phyloP scores from a whole-genome alignment of 2,113 vertebrate species.

The Hemibagrus wyckioides region DNA sequence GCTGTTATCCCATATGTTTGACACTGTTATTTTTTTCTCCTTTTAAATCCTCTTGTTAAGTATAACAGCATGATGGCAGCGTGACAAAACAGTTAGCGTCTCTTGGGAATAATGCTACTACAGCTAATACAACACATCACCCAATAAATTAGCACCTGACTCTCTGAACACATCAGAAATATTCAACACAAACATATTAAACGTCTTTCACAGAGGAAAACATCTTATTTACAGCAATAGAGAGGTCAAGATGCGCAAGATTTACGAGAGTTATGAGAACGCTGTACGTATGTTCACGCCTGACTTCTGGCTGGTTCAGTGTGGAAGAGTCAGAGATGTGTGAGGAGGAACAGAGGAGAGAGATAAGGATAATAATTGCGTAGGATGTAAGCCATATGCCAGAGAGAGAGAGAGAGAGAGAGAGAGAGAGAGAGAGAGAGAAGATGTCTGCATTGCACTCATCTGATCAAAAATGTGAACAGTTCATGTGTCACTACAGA shows the following conservation, averaged over 20 bases:
- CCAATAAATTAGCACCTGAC: neutral
- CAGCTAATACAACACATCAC: neutral
- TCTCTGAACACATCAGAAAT: neutral
- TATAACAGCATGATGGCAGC: neutral
- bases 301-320: neutral
- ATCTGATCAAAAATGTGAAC: neutral
- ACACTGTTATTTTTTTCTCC: neutral
- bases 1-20: neutral
- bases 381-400: slow-evolving; percentile 28
- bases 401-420: neutral
- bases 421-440: neutral
- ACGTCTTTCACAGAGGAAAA: neutral
- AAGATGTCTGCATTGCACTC: neutral
- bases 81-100: neutral
- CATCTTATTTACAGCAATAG: neutral
- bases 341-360: slow-evolving; percentile 13
- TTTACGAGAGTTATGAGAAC: neutral
- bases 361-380: neutral
- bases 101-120: neutral
- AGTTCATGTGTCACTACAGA: neutral
- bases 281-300: neutral
- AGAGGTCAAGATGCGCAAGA: neutral
- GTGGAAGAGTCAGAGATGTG: slow-evolving; percentile 31
- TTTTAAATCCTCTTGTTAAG: neutral
- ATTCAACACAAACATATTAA: neutral